A percentile compares a stretch with the other conserved stretches of the same genome.
phyloP scores from a whole-genome alignment of 2,888 invertebrate species.

The Microctonus brassicae region DNA sequence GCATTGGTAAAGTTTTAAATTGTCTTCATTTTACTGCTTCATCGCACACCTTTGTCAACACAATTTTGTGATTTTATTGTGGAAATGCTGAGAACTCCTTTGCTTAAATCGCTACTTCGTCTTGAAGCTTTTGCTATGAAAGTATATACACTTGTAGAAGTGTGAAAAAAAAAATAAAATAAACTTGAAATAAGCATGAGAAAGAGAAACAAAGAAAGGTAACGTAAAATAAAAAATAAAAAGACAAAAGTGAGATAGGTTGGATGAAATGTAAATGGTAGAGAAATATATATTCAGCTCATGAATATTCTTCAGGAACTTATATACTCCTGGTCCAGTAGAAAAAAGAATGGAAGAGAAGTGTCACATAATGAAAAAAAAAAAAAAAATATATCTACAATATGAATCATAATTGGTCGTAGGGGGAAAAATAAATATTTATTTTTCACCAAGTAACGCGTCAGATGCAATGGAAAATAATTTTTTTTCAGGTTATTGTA shows the following conservation, averaged over 20 bases:
- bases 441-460: not conserved
- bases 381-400: not conserved
- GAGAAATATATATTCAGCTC: not conserved
- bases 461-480: not conserved
- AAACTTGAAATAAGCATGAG: slow-evolving; percentile 1
- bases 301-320: slow-evolving; percentile 8
- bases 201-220: not conserved
- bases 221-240: not conserved
- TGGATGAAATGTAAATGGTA: slow-evolving; percentile 6
- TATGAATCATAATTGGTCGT: not conserved
- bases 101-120: not conserved
- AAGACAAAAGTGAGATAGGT: too few relatives aligned
- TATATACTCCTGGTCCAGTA: not conserved
- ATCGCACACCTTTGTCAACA: not conserved
- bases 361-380: slow-evolving; percentile 6
- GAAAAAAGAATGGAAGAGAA: slow-evolving; percentile 12
- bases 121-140: not conserved
- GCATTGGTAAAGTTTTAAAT: not conserved
- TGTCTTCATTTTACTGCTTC: not conserved
- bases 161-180: not conserved
- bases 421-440: not conserved
- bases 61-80: not conserved
- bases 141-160: not conserved
- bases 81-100: not conserved
- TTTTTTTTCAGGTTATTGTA: not conserved